Conservation (phyloP, 1,140 invertebrate species). For the Saxidomus purpurata region DNA sequence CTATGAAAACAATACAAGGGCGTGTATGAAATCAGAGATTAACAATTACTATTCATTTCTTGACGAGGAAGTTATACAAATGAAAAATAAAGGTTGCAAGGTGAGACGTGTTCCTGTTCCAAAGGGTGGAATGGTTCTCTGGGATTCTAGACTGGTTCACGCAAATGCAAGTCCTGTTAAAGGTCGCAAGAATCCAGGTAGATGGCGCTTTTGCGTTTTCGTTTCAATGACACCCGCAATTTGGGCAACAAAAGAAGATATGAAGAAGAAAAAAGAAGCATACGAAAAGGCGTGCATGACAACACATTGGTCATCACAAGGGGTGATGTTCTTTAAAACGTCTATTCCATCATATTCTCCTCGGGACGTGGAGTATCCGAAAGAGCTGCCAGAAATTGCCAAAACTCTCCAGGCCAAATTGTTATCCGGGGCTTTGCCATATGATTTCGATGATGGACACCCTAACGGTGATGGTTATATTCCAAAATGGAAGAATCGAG, state of each 20-base stretch:
- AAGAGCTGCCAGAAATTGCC: constrained; percentile 62
- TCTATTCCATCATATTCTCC: constrained; percentile 56
- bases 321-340: constrained; percentile 65
- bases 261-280: constrained; percentile 69
- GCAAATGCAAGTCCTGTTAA: constrained; percentile 72
- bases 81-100: constrained; percentile 67
- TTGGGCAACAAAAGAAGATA: constrained; percentile 74
- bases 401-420: constrained; percentile 67
- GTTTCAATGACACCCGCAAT: constrained; percentile 80
- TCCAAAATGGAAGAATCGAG: constrained; percentile 62
- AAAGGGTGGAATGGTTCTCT: constrained; percentile 80
- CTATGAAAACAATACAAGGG: constrained; percentile 67
- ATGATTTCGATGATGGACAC: constrained; percentile 72
- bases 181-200: constrained; percentile 70
- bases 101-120: constrained; percentile 75
- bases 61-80: constrained; percentile 36
- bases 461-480: constrained; percentile 66
- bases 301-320: constrained; percentile 79
- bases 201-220: constrained; percentile 81
- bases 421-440: constrained; percentile 67
- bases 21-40: constrained; percentile 51
- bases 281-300: constrained; percentile 76
- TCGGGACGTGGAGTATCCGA: constrained; percentile 45
- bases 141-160: constrained; percentile 80
- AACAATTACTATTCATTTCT: constrained; percentile 66